Evolutionary conservation across 1,140 invertebrate species (phyloP).

Genomic region (Brachionus rotundiformis): DNA sequence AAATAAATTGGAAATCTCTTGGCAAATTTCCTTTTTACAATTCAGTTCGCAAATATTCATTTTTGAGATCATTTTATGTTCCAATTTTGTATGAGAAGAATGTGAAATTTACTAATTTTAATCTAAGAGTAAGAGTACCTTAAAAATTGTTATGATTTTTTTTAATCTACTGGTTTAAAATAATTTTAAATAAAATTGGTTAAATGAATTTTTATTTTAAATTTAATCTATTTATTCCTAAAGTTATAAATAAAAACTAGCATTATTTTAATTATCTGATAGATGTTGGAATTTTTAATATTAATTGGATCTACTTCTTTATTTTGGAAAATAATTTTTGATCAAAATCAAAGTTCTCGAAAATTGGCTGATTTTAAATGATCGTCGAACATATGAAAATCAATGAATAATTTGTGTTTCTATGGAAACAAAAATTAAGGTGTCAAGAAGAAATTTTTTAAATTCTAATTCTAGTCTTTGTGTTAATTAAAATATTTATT

Average conservation of each 20-base stretch:
- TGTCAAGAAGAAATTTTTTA: slow-evolving; percentile 42
- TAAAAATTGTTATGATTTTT: no score
- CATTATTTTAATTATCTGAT: no score
- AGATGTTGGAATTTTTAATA: no score
- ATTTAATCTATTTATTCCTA: no score
- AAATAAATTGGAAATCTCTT: not conserved
- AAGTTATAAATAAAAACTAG: no score
- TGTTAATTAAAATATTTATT: slow-evolving; percentile 24
- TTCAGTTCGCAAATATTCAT: not conserved
- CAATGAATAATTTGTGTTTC: slow-evolving; percentile 1
- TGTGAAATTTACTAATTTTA: slow-evolving; percentile 22
- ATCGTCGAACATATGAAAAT: no score
- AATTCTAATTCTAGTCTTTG: not conserved
- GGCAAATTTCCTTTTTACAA: not conserved
- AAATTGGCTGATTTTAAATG: slow-evolving; percentile 32
- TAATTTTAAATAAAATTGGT: no score
- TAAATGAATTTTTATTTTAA: not conserved
- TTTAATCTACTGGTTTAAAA: no score
- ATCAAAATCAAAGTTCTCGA: not conserved
- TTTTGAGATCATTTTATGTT: slow-evolving; percentile 47
- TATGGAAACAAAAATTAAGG: not conserved
- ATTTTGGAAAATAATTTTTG: not conserved
- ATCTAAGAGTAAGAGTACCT: slow-evolving; percentile 24
- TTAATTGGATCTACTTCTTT: no score
- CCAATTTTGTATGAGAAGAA: slow-evolving; percentile 43